Evolutionary conservation across 1,140 invertebrate genomes (phyloP).

Genomic region (Amyelois transitella): DNA sequence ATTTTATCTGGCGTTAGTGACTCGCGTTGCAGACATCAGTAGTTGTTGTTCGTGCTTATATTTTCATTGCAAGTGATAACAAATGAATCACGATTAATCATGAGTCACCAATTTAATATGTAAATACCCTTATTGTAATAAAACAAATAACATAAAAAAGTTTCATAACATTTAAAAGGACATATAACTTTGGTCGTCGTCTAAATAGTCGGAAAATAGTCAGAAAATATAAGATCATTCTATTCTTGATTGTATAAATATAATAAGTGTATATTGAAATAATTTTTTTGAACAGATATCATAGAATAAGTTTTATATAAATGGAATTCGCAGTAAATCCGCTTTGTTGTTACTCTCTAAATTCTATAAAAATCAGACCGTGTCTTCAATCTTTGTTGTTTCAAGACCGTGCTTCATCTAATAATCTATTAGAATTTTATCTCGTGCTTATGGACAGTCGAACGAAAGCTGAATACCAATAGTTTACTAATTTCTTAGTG

Average conservation of each 20-base stretch:
- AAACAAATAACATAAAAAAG: background rate
- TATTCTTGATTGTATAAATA: too few species aligned
- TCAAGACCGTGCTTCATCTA: background rate
- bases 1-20: background rate
- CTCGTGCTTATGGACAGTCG: background rate
- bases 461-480: background rate
- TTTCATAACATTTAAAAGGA: too few species aligned
- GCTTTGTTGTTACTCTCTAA: background rate
- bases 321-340: background rate
- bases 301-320: too few species aligned
- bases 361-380: background rate
- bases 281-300: too few species aligned
- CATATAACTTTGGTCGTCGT: too few species aligned
- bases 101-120: background rate
- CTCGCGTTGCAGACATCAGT: background rate
- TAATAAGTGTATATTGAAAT: too few species aligned
- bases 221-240: too few species aligned
- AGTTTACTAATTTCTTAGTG: too few species aligned
- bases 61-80: conserved; percentile 34
- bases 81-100: conserved; percentile 15
- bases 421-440: background rate
- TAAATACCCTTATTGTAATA: background rate
- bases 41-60: conserved; percentile 9
- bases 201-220: too few species aligned
- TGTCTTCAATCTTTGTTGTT: background rate